These are phyloP conservation scores for Mirza zaza DNA, from an alignment of 2,113 vertebrate species.

Conservation along the genomic window DNA sequence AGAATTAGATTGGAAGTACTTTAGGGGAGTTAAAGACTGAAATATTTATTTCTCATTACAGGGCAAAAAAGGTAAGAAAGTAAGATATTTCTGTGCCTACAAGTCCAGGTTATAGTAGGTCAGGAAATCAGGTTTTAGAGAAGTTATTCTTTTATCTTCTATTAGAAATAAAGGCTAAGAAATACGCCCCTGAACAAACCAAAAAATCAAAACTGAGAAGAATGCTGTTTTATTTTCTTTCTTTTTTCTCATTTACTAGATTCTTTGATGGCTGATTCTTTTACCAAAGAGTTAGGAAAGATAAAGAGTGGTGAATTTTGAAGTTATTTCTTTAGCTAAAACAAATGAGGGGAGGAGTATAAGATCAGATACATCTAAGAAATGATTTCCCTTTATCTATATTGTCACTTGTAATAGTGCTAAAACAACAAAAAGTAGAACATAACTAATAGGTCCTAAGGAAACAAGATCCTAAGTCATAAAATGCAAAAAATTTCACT, in stretches of 20 bases:
- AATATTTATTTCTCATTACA: slow-evolving; percentile 10
- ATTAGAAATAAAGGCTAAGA: not conserved
- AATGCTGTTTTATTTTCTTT: not conserved
- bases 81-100: not conserved
- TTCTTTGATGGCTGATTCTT: not conserved
- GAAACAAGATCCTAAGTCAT: not conserved
- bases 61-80: not conserved
- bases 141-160: not conserved
- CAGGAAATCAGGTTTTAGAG: not conserved
- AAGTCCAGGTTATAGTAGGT: not conserved
- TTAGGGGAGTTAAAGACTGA: not conserved
- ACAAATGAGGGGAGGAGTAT: not conserved
- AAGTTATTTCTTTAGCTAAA: slow-evolving; percentile 28
- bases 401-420: not conserved
- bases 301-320: not conserved
- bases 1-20: not conserved
- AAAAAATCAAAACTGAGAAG: not conserved
- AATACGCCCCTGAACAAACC: not conserved
- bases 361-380: not conserved
- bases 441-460: not conserved
- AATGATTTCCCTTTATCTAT: not conserved
- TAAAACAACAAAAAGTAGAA: not conserved
- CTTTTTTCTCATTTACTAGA: not conserved
- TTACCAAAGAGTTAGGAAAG: not conserved
- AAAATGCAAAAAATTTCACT: not conserved